Base-by-base conservation (phyloP, 2,113 vertebrate species). In the Pyrgilauda ruficollis region DNA sequence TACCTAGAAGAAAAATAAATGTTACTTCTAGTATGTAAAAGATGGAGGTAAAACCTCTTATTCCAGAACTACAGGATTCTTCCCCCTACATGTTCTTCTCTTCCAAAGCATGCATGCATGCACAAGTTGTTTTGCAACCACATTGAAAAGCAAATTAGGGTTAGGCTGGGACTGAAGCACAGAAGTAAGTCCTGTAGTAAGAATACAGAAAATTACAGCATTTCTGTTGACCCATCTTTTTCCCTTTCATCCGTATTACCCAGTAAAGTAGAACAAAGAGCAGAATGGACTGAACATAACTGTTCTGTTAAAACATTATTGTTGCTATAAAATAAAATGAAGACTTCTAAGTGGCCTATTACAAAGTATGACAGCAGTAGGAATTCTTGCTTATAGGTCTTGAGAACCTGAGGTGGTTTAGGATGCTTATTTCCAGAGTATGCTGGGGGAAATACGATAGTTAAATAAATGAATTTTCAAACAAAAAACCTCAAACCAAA, bases 21-120 rank as follows among this genome's bases (percentile, higher is more conserved):
- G 2, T 30, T 75, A 33, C 5, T 85, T 56, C 12, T 22, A 28
- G 46, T 52, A 41, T 44, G n/a, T 64, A 64, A 72, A 84, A 67
- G n/a, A 43, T 63, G 13, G 16, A 37, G 9, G 4, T 8, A 35
- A 66, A 8, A 3, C 2, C 2, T 76, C 5, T 39, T 73, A 26
- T 6, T 88, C 7, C 10, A n/a, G 21, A 72, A 12, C 24, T 16
- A 5, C 13, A 68, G 49, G 15, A 41, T 56, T 58, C 39, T 72
- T 3, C 2, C 12, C 17, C 5, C 1, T 6, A 0, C 0, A 0
- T 6, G 3, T 82, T 84, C 27, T 83, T 56, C 17, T 58, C 24
- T 83, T 85, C 21, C 15, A 56, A 72, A 72, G 39, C 21, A 28
- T 11, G 11, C 9, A 15, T 56, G 31, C 35, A 8, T 52, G 49